A percentile compares a stretch with the other conserved stretches of the same genome.
These are phyloP conservation scores for Characodon lateralis DNA, from an alignment of 2,797 vertebrate genomes.

Conservation along the genomic window DNA sequence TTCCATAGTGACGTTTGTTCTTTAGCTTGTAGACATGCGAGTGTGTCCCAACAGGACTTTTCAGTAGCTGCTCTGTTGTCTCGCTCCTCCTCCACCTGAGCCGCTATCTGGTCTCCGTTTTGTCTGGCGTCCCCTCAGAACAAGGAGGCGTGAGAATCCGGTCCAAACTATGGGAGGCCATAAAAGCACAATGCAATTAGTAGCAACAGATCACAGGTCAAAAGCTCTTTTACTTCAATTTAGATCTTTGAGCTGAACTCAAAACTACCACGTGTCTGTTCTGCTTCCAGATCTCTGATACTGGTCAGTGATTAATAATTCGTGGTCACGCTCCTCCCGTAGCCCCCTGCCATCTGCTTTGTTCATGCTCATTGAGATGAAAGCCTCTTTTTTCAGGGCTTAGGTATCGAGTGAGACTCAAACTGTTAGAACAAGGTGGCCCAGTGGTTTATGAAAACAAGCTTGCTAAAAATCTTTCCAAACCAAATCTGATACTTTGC, in stretches of 20 bases:
- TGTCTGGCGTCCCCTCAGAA: conserved; percentile 35
- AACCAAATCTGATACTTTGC: background rate
- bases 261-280: conserved; percentile 9
- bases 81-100: conserved; percentile 36
- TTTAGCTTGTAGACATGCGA: conserved; percentile 27
- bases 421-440: conserved; percentile 10
- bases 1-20: conserved; percentile 12
- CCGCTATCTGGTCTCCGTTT: conserved; percentile 45
- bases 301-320: conserved; percentile 60
- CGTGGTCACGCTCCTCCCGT: conserved; percentile 6
- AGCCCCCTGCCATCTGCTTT: conserved; percentile 52
- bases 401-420: conserved; percentile 62
- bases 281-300: conserved; percentile 11
- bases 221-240: conserved; percentile 12
- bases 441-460: background rate
- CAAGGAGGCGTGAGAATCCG: conserved; percentile 54
- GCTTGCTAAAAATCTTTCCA: conserved; percentile 1
- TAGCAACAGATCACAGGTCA: conserved; percentile 31
- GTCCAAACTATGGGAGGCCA: conserved; percentile 22
- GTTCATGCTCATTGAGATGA: conserved; percentile 58
- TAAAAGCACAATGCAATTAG: conserved; percentile 46
- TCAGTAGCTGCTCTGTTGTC: conserved; percentile 50
- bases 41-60: conserved; percentile 57
- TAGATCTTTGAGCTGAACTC: conserved; percentile 14
- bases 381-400: conserved; percentile 66